Evolutionary conservation across 2,113 vertebrate genomes (phyloP).

Genomic region (Platysternon megacephalum): DNA sequence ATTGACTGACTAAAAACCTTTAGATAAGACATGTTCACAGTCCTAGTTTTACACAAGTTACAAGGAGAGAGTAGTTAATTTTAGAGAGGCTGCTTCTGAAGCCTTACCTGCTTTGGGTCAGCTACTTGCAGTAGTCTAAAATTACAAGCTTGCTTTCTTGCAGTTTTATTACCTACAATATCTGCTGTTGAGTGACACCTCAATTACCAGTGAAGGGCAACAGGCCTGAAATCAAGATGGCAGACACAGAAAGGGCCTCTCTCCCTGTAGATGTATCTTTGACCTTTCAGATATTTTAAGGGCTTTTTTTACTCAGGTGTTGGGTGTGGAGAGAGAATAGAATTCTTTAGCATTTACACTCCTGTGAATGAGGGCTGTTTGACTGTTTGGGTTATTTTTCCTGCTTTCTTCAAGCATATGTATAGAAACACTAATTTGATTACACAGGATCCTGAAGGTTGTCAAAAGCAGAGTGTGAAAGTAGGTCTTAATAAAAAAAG

Average conservation of each 20-base stretch:
- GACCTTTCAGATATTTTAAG: neutral
- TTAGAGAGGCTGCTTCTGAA: neutral
- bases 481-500: neutral
- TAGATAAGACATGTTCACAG: neutral
- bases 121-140: neutral
- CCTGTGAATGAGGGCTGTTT: neutral
- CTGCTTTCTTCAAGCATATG: neutral
- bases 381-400: neutral
- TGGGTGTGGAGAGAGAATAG: neutral
- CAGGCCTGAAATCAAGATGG: constrained; percentile 1
- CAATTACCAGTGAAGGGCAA: constrained; percentile 35
- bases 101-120: neutral
- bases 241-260: neutral
- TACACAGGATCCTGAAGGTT: neutral
- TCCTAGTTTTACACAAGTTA: rapidly evolving
- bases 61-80: rapidly evolving
- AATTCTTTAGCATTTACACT: neutral
- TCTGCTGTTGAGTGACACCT: constrained; percentile 36
- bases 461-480: neutral
- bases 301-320: neutral
- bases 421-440: neutral
- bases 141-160: constrained; percentile 1
- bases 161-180: neutral
- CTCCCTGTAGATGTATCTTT: neutral
- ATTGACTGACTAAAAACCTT: neutral